These are phyloP conservation scores for Peromyscus leucopus DNA, from an alignment of 2,113 vertebrate species.

Conservation along the genomic window DNA sequence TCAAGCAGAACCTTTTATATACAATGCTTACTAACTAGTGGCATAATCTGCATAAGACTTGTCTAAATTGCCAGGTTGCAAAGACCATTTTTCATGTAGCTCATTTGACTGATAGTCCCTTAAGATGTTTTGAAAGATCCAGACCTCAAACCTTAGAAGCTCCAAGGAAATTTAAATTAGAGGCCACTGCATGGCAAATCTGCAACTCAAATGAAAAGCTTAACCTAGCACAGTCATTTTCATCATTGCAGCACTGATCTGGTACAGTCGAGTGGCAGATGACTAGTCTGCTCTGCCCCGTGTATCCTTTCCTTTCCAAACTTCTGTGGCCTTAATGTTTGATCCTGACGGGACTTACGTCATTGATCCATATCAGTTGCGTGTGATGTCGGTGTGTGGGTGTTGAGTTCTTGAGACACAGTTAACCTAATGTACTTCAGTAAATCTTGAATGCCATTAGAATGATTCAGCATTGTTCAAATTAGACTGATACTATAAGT, in stretches of 20 bases:
- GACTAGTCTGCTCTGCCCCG: constrained; percentile 81
- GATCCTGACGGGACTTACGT: constrained; percentile 85
- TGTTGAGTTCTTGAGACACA: constrained; percentile 84
- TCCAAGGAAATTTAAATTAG: constrained; percentile 53
- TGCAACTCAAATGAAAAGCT: constrained; percentile 74
- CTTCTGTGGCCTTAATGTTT: constrained; percentile 85
- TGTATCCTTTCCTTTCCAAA: constrained; percentile 73
- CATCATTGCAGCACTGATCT: constrained; percentile 82
- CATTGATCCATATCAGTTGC: constrained; percentile 86
- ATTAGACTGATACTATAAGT: constrained; percentile 87
- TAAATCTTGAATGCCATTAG: constrained; percentile 85
- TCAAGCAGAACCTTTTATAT: not conserved
- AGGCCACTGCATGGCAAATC: constrained; percentile 43
- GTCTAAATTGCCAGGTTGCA: not conserved
- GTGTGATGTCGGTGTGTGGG: constrained; percentile 89
- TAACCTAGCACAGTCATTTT: constrained; percentile 79
- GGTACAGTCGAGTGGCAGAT: constrained; percentile 62
- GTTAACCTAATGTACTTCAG: constrained; percentile 88
- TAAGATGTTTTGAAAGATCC: constrained; percentile 58
- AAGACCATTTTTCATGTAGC: constrained; percentile 38
- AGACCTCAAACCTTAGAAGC: constrained; percentile 57
- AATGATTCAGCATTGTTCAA: constrained; percentile 85
- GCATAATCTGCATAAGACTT: not conserved
- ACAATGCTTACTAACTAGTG: constrained; percentile 22
- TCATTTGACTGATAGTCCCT: not conserved